Base-by-base conservation (phyloP, 1,140 invertebrate genomes). In the Calycopis cecrops region DNA sequence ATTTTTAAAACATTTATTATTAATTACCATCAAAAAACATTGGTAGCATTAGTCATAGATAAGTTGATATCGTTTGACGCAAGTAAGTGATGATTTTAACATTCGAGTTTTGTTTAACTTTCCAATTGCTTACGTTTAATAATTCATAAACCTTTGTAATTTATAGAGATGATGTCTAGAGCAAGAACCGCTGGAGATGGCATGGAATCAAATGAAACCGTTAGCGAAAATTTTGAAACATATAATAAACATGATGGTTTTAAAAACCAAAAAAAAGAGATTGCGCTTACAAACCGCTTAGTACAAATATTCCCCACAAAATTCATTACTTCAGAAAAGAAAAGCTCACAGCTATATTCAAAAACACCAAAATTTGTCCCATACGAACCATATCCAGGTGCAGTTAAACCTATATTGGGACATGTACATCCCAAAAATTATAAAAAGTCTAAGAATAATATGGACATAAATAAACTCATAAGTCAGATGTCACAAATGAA, bases 351-450 rank as follows among this genome's bases (percentile, higher is more conserved):
- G 11, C 71, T 82, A 49, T 71, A 74, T 55, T 90, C 89, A 0
- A 94, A 93, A 69, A 92, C 93, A 67, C 93, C 94, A 1, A 95
- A 94, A 76, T 97, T 97, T 85, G 90, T 97, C 16, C 95, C 95
- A 0, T 96, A 94, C 68, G 96, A 97, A 71, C 96, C 96, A 0
- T 97, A 96, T 69, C 94, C 95, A 73, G 94, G 92, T 53, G 95
- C 95, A 60, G 93, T 95, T 0, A 94, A 93, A 77, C 93, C 94
- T 44, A 93, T 96, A 57, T 88, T 93, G 44, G 89, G 91, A 7
- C 67, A 73, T 33, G 69, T 88, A 55, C 88, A 89, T 44, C 85
- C 86, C 42, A 79, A 73, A 64, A 73, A 59, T 52, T 75, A 75
- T 35, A 89, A 87, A 59, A 90, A 83, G 74, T 76, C 69, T 8